Conservation (phyloP, 2,797 vertebrate genomes). For the Artibeus jamaicensis region DNA sequence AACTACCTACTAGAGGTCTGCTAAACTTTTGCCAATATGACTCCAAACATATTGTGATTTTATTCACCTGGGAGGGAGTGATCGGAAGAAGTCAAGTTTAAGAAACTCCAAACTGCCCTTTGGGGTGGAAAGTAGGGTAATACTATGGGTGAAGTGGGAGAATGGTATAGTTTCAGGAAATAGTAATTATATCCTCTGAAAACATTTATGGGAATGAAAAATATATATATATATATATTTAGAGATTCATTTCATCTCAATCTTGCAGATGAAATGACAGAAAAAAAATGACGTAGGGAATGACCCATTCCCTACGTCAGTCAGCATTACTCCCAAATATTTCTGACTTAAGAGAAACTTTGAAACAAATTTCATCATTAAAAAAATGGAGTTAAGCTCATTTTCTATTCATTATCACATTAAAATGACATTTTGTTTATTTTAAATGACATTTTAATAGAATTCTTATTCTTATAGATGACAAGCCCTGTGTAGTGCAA, state of each 20-base stretch:
- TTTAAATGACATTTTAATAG: constrained; percentile 58
- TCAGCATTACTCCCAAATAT: constrained; percentile 19
- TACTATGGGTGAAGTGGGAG: neutral
- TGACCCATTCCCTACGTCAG: neutral
- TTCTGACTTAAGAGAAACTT: constrained; percentile 24
- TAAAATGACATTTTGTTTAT: constrained; percentile 44
- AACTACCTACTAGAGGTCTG: neutral
- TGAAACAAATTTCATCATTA: constrained; percentile 34
- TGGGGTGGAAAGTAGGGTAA: too few relatives aligned
- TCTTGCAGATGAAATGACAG: constrained; percentile 50
- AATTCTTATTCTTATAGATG: constrained; percentile 41
- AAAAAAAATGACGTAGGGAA: too few relatives aligned
- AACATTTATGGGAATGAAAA: neutral
- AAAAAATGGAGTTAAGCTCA: constrained; percentile 27
- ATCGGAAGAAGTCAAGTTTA: neutral
- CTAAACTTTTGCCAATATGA: neutral
- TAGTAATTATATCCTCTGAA: constrained; percentile 31
- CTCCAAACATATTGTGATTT: neutral
- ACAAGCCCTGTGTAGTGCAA: constrained; percentile 18
- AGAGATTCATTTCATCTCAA: constrained; percentile 23
- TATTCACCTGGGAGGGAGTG: neutral
- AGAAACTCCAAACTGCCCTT: neutral
- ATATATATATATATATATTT: neutral
- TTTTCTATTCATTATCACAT: constrained; percentile 35
- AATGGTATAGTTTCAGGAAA: neutral